Evolutionary conservation across 2,888 invertebrate species (phyloP).

Genomic region (Eupithecia vulgata): DNA sequence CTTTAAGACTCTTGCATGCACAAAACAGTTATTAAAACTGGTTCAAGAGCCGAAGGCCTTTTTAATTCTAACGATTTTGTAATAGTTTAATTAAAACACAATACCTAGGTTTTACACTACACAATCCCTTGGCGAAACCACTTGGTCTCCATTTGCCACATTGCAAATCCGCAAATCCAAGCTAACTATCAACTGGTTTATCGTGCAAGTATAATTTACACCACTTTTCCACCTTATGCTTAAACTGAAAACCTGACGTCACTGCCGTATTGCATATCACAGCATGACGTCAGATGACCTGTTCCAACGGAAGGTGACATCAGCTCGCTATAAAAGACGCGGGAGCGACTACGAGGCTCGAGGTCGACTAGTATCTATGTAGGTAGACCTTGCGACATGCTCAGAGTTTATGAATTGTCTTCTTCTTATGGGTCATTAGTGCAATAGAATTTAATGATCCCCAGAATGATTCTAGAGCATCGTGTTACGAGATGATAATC

Average conservation of each 20-base stretch:
- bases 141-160: not conserved
- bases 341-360: slow-evolving; percentile 30
- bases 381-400: slow-evolving; percentile 38
- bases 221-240: not conserved
- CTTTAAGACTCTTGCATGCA: not conserved
- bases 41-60: not conserved
- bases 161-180: not conserved
- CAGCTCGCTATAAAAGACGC: slow-evolving; percentile 36
- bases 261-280: slow-evolving; percentile 27
- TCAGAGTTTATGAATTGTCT: slow-evolving; percentile 18
- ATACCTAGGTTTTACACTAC: too few relatives aligned
- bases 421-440: not conserved
- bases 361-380: slow-evolving; percentile 39
- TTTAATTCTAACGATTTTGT: not conserved
- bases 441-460: not conserved
- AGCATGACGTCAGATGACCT: slow-evolving; percentile 34
- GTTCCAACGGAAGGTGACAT: slow-evolving; percentile 43
- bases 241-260: slow-evolving; percentile 33
- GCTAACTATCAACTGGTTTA: not conserved
- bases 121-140: not conserved
- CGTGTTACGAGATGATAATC: not conserved
- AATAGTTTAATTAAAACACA: not conserved
- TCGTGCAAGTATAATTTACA: not conserved
- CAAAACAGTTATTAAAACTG: not conserved
- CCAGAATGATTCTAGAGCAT: not conserved